Evolutionary conservation across 2,888 invertebrate species (phyloP), one percentile per base, ranked within the genome.

Genomic region (Zhuqinia jingwanae): DNA sequence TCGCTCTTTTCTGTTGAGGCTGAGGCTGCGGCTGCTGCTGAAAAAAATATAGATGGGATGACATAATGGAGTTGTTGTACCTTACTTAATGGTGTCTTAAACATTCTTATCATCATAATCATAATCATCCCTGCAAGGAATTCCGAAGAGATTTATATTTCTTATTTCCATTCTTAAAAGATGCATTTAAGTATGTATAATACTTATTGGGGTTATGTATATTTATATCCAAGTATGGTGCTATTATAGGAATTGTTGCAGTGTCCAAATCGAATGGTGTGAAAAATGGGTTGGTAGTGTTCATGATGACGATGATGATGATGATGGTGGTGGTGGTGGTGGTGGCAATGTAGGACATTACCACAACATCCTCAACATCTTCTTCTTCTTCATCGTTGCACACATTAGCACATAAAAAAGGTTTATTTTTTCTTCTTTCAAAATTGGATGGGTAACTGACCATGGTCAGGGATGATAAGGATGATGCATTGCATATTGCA

Each of bases 401-500:
- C 60, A 60, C 60, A 60, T 60, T 60, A 60, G 65, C 65, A 11
- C 65, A 42, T 65, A 36, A 65, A 65, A 65, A 65, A 65, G 47
- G 77, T 65, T 56, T n/a, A n/a, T n/a, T n/a, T n/a, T n/a, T n/a
- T n/a, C n/a, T n/a, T n/a, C n/a, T n/a, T 22, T 30, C 10, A 77
- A 17, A 65, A 36, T 47, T 56, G 50, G 50, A 60, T 56, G 50
- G 50, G 79, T 3, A 56, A 81, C 70, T 81, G 81, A 81, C 81
- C 81, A 27, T 73, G 81, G 81, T 81, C 81, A 81, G 73, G 81
- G 73, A 81, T 81, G 56, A 70, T 25, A 58, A 20, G 20, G 10
- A 25, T 22, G 22, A 70, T 70, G 68, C 68, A 10, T 17, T 45
- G 10, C 11, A 58, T 2, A 8, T 8, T n/a, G 50, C 50, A 50